These are phyloP conservation scores for Lethenteron camtschaticum DNA, from an alignment of 2,113 vertebrate species.

Conservation along the genomic window DNA sequence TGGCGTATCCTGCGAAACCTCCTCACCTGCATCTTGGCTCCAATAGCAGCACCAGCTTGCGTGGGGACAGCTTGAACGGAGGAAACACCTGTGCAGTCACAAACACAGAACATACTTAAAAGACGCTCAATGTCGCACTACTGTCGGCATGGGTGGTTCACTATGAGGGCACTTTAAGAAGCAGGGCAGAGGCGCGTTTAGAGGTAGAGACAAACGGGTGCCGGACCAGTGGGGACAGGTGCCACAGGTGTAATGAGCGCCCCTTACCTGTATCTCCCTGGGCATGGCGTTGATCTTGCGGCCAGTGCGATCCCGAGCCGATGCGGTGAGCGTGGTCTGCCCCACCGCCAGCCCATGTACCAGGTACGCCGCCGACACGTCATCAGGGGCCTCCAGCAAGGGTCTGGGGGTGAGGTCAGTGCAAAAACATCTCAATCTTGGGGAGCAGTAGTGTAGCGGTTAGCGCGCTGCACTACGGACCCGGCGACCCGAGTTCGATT, in stretches of 20 bases:
- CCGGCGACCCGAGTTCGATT: too few species aligned
- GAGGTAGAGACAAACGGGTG: not conserved
- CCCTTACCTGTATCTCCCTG: constrained; percentile 59
- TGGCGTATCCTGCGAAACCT: not conserved
- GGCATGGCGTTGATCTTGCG: constrained; percentile 41
- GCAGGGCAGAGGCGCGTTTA: not conserved
- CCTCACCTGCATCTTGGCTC: constrained; percentile 62
- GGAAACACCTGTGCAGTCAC: constrained; percentile 48
- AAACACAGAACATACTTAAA: not conserved
- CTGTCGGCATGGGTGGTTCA: not conserved
- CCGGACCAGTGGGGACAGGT: not conserved
- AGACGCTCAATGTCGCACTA: not conserved
- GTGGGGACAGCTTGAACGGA: constrained; percentile 56
- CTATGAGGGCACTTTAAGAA: not conserved
- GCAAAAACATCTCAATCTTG: too few species aligned
- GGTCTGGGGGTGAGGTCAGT: too few species aligned
- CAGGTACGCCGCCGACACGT: constrained; percentile 41
- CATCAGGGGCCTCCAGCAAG: constrained; percentile 30
- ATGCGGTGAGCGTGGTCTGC: constrained; percentile 53
- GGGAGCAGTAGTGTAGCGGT: too few species aligned
- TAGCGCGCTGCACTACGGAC: too few species aligned
- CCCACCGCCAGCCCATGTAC: constrained; percentile 46
- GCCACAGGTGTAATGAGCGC: not conserved
- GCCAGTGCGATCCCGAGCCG: constrained; percentile 34
- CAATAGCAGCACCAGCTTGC: constrained; percentile 59